Evolutionary conservation across 1,140 invertebrate genomes (phyloP), one percentile per base, ranked within the genome.

Genomic region (Anagrus nilaparvatae): DNA sequence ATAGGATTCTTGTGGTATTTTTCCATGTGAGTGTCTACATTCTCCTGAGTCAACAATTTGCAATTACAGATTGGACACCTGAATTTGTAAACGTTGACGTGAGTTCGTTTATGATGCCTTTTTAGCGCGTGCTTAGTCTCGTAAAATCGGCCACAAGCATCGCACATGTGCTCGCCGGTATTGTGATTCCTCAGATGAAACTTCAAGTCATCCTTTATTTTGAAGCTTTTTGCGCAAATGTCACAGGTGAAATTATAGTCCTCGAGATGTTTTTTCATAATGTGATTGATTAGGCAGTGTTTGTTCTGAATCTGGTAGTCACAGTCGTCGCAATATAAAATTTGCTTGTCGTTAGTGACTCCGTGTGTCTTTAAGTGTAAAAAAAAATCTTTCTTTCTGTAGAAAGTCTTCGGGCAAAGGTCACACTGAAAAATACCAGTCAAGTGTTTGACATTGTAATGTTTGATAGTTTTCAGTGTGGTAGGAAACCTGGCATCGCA

Each of bases 161-260:
- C 52, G 43, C 58, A 61, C 30, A 56, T 54, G 9, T 34, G 46
- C 18, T 32, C 45, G 6, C 48, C 43, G 2, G 21, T 37, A 8
- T 38, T 40, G 48, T 73, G 69, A 8, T 63, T 71, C 29, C 64
- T 65, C 28, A 67, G 32, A 50, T 73, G 70, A 5, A 68, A 58
- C 38, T 65, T 68, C 3, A 70, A 52, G 19, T 71, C 67, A 34
- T 62, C 56, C 19, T 61, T 57, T 47, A 70, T 58, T 24, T 61
- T 52, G 44, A 74, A 76, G 27, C 55, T 57, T 44, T 71, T 68
- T 3, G 62, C 56, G 47, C 74, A 77, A 5, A 62, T 58, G 1
- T 70, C 65, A 46, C 77, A 79, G 1, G 61, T 55, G 44, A 70
- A 78, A 5, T 73, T 74, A 51, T 76, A 76, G 29, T 74, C 70